These are phyloP conservation scores for Leptocoma aspasia DNA, from an alignment of 2,113 vertebrate genomes.

Conservation along the genomic window DNA sequence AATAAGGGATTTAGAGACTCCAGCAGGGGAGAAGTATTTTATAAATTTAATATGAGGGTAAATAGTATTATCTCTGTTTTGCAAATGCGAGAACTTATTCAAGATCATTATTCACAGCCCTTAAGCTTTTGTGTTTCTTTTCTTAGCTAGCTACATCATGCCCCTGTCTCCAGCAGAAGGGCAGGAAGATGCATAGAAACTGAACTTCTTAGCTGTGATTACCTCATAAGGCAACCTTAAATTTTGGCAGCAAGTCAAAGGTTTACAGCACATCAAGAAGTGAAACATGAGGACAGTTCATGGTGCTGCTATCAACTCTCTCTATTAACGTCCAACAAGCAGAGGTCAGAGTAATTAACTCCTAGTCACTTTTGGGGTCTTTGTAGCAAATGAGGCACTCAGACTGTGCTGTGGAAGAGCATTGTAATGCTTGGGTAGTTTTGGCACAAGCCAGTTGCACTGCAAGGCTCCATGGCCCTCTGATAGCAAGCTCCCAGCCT, in stretches of 20 bases:
- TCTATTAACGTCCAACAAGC: background rate
- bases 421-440: background rate
- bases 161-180: background rate
- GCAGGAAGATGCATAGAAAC: constrained; percentile 24
- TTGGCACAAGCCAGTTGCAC: background rate
- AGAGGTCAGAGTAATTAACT: background rate
- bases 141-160: constrained; percentile 31
- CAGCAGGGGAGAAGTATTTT: background rate
- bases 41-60: background rate
- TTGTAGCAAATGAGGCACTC: background rate
- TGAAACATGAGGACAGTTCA: background rate
- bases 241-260: constrained; percentile 4
- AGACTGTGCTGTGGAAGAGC: background rate
- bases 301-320: background rate
- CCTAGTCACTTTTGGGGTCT: background rate
- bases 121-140: constrained; percentile 18
- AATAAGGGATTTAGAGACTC: constrained; percentile 21
- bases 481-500: background rate
- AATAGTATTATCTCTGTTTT: constrained; percentile 5
- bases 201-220: background rate
- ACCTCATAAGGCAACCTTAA: background rate
- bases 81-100: constrained; percentile 6
- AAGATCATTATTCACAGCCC: background rate
- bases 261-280: background rate
- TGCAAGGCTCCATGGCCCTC: background rate